Conservation (phyloP, 2,113 vertebrate species). For the Tichodroma muraria region DNA sequence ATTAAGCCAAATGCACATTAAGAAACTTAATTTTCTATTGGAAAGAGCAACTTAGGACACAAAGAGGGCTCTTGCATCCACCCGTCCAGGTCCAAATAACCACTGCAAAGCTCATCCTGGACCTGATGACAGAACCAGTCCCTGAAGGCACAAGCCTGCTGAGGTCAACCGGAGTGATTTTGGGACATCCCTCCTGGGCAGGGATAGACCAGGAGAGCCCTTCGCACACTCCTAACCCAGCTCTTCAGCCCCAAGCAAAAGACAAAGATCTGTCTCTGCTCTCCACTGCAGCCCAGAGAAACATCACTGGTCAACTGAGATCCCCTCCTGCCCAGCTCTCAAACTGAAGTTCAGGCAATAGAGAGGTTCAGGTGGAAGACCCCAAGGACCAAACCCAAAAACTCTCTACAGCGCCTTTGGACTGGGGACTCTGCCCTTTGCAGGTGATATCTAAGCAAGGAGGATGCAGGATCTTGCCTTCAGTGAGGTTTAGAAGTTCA, state of each 20-base stretch:
- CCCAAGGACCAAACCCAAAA: not conserved
- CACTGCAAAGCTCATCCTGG: not conserved
- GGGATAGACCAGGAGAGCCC: not conserved
- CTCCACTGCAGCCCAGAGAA: not conserved
- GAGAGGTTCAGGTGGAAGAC: not conserved
- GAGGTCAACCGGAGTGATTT: rapidly evolving
- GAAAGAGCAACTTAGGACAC: constrained; percentile 39
- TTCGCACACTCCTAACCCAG: not conserved
- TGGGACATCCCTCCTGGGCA: not conserved
- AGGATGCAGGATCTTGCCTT: not conserved
- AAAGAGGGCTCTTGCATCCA: not conserved
- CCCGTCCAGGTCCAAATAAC: not conserved
- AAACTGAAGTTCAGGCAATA: rapidly evolving
- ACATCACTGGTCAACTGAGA: not conserved
- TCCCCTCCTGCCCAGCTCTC: not conserved
- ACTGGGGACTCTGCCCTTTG: not conserved
- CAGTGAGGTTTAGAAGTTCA: not conserved
- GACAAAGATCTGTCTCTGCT: not conserved
- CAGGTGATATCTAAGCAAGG: not conserved
- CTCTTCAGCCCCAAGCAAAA: not conserved
- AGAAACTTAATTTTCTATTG: constrained; percentile 45
- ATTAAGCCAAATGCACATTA: constrained; percentile 35
- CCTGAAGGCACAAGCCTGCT: not conserved
- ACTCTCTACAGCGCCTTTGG: not conserved
- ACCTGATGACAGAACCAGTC: not conserved